A percentile compares a stretch with the other conserved stretches of the same genome.
phyloP scores from a whole-genome alignment of 2,888 invertebrate genomes.

The Volucella inflata region DNA sequence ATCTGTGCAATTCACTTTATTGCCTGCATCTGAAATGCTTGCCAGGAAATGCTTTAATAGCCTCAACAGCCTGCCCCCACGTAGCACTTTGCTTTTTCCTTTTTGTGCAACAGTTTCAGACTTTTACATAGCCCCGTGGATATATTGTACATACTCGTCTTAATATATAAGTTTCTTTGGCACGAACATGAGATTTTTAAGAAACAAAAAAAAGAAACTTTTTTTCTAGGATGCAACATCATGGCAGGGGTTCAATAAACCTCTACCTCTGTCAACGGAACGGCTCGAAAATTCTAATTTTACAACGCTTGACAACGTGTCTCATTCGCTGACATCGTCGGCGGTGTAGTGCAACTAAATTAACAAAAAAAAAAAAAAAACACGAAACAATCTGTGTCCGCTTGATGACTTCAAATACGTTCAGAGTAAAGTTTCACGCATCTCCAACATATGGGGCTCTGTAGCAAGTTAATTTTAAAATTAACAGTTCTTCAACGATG shows the following conservation, averaged over 20 bases:
- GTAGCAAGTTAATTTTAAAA: neutral
- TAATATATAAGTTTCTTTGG: conserved; percentile 8
- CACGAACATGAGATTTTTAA: neutral
- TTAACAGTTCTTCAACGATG: conserved; percentile 15
- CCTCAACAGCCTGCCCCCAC: conserved; percentile 39
- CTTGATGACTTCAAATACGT: neutral
- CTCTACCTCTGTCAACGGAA: conserved; percentile 53
- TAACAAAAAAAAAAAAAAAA: conserved; percentile 23
- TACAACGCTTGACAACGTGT: conserved; percentile 39
- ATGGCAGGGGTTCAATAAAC: conserved; percentile 68
- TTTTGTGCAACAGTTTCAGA: conserved; percentile 26
- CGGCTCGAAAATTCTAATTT: conserved; percentile 62
- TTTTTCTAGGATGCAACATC: conserved; percentile 2
- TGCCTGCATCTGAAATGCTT: conserved; percentile 55
- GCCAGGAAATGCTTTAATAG: conserved; percentile 66
- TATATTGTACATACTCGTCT: too few species aligned
- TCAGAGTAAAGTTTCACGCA: conserved; percentile 22
- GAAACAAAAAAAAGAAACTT: neutral
- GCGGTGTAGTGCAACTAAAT: conserved; percentile 34
- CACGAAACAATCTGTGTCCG: conserved; percentile 20
- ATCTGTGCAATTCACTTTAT: conserved; percentile 30
- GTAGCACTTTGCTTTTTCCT: neutral
- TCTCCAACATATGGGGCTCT: neutral
- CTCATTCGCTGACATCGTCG: conserved; percentile 5
- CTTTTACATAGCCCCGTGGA: conserved; percentile 19